Base-by-base conservation (phyloP, 2,888 invertebrate species). In the Pheosia tremula region DNA sequence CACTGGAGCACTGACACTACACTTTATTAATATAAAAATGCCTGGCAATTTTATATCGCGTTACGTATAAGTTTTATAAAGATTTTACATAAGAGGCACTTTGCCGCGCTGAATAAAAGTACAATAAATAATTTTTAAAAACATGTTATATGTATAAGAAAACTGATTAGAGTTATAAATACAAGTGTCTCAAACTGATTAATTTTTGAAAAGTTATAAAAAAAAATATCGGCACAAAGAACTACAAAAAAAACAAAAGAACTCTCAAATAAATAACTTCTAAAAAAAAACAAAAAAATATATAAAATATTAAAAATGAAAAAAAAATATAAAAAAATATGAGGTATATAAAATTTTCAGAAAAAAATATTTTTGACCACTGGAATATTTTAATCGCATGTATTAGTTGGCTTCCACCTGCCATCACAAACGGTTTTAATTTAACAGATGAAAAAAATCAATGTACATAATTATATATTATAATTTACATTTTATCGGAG, bases 111-210 rank as follows among this genome's bases (percentile, higher is more conserved):
- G 83, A 83, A 84, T 87, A 78, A 83, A 88, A 92, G 92, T 92
- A 91, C 92, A 92, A 92, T 91, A 89, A 89, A 90, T 89, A 86
- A 84, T 90, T 88, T 87, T 88, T 84, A 82, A 85, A 83, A 86
- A 85, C 81, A 74, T 81, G 81, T 86, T 89, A 86, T 84, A 69
- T 85, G 70, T 91, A 36, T 56, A 92, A 91, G 89, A 89, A 90
- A 90, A 91, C 89, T 89, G 83, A 88, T 84, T 88, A 88, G 86
- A 82, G 74, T 84, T 79, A 80, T 78, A 79, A 79, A 83, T 75
- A 86, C 85, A 85, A 82, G 87, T 89, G 88, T 91, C 90, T 87
- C 87, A 81, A 89, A 85, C 80, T 81, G 82, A 86, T 85, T 84
- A 83, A 86, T 90, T 88, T 88, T 83, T 81, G 83, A 87, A 86